Evolutionary conservation across 1,140 invertebrate species (phyloP), one percentile per base, ranked within the genome.

Genomic region (Thereuonema tuberculata): DNA sequence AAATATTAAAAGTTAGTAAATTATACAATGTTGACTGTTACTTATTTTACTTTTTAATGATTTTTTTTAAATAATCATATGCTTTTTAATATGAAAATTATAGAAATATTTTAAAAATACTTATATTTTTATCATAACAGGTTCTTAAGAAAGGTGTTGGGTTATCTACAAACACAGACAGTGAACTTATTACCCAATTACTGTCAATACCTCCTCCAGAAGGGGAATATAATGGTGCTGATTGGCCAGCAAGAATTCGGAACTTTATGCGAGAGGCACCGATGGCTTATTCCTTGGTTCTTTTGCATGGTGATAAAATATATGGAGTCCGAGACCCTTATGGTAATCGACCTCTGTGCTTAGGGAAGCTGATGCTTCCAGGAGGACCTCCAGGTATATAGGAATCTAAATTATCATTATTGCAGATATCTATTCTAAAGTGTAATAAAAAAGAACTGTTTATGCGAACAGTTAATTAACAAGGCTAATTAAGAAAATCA

Each of bases 281-380:
- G 2, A 77, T 93, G 2, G 92, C 91, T 37, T 97, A 97, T 74
- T 95, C 94, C 0, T 75, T 98, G 28, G 86, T 96, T 1, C 87
- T 98, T 24, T 91, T 98, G 87, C 82, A 92, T 65, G 84, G 87
- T 68, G 92, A 98, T 71, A 85, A 84, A 65, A 91, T 98, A 65
- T 98, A 93, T 71, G 93, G 91, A 0, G 86, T 97, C 0, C 73
- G 95, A 57, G 95, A 98, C 77, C 92, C 93, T 0, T 97, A 89
- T 72, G 95, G 95, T 9, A 98, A 98, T 76, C 77, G 94, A 43
- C 95, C 95, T 0, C 78, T 98, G 0, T 97, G 93, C 70, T 76
- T 98, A 52, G 94, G 94, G 24, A 93, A 92, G 76, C 86, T 98
- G 15, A 76, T 91, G 17, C 83, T 88, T 5, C 70, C 84, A 26